Percentiles rank a stretch among this genome's conserved stretches.
Conservation (phyloP, 2,113 vertebrate species). For the Neoarius graeffei region DNA sequence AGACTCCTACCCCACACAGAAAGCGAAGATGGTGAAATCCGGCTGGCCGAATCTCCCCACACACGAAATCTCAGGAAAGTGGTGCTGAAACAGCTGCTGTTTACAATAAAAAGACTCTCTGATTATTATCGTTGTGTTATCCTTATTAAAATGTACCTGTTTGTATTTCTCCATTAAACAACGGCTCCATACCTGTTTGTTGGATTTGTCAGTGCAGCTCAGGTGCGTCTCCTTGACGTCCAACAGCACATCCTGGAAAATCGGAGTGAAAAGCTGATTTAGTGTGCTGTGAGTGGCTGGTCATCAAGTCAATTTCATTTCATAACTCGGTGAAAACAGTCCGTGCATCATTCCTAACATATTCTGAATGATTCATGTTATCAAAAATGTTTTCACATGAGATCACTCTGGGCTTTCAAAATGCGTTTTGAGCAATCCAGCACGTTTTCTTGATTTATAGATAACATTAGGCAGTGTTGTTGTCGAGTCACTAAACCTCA, state of each 20-base stretch:
- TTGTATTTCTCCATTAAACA: not conserved
- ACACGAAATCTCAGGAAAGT: conserved; percentile 82
- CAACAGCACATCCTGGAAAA: conserved; percentile 74
- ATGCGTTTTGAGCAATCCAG: not conserved
- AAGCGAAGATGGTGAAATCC: conserved; percentile 75
- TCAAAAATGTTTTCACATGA: not conserved
- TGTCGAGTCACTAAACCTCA: too few relatives aligned
- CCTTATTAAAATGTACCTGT: not conserved
- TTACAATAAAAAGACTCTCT: not conserved
- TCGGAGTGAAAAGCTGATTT: not conserved
- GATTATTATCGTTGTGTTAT: not conserved
- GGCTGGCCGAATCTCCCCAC: conserved; percentile 71
- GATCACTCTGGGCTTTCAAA: not conserved
- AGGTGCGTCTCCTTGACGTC: conserved; percentile 84
- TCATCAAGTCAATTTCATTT: not conserved
- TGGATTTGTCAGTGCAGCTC: conserved; percentile 71
- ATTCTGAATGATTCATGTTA: not conserved
- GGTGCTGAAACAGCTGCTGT: conserved; percentile 75
- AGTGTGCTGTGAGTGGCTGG: not conserved
- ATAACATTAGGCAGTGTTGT: too few relatives aligned
- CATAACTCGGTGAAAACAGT: not conserved
- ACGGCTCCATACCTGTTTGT: conserved; percentile 67
- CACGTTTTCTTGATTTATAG: not conserved
- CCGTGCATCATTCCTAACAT: not conserved
- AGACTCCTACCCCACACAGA: conserved; percentile 76